Base-by-base conservation (phyloP, 2,888 invertebrate genomes). In the Psylliodes chrysocephalus region DNA sequence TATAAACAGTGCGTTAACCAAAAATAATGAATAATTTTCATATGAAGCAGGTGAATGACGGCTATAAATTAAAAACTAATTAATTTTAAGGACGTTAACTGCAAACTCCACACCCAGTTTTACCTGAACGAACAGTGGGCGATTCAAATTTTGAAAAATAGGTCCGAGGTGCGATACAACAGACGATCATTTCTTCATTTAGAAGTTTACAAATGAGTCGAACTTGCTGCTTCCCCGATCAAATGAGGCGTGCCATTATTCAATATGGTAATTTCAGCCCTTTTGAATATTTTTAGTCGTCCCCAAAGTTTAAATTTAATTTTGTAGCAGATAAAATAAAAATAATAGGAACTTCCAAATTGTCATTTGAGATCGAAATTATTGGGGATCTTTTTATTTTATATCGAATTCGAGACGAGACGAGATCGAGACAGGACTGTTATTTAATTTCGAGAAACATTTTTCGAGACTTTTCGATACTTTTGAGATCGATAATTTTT, bases 51-150 rank as follows among this genome's bases (percentile, higher is more conserved):
- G 73, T 74, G 74, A 71, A 64, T 70, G 74, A 70, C 66, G 64
- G 67, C 68, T 55, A 72, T 74, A 74, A 74, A 74, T 74, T 74
- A 73, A 72, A 74, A 74, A 70, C 64, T 72, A 73, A 73, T 74
- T 74, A 73, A 74, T 74, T 74, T 74, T 66, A 54, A 66, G 70
- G 63, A 63, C 57, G 61, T 61, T 62, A 63, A 59, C 66, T 59
- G 66, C 66, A 57, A 62, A 63, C 60, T 64, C 66, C 65, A 65
- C 67, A 64, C 67, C 69, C 67, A 67, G 64, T 49, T 60, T 62
- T 69, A 69, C 69, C 69, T 67, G 69, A 40, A 60, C 49, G 63
- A 65, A 61, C 63, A 60, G 67, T 67, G 63, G 65, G 69, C 59
- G 61, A 69, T 63, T 57, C 57, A 54, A 64, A 57, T 57, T 67